These are phyloP conservation scores for Gymnobelideus leadbeateri DNA, from an alignment of 2,113 vertebrate genomes.

Conservation along the genomic window DNA sequence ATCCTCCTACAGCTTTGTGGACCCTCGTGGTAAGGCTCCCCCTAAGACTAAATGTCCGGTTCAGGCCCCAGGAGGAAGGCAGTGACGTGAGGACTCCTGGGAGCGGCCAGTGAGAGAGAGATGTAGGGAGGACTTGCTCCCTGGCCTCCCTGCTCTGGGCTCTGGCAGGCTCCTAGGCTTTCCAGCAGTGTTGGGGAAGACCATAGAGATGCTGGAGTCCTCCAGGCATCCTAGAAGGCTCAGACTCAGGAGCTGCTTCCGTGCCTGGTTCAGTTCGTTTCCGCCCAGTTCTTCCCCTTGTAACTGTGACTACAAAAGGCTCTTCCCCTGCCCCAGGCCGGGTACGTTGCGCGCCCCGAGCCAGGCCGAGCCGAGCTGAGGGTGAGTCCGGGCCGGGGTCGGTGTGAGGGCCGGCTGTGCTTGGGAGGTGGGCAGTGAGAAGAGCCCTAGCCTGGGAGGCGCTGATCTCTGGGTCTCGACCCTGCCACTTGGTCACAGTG, in stretches of 20 bases:
- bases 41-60: too few species aligned
- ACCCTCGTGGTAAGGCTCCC: too few species aligned
- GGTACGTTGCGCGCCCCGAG: neutral
- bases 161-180: neutral
- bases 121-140: too few species aligned
- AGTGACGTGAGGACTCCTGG: too few species aligned
- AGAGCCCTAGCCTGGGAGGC: neutral
- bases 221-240: neutral
- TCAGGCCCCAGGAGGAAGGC: too few species aligned
- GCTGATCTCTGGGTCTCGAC: neutral
- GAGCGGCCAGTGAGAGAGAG: too few species aligned
- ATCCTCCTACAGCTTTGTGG: too few species aligned
- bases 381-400: neutral
- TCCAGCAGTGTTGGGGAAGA: neutral
- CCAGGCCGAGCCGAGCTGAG: neutral
- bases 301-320: neutral
- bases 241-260: neutral
- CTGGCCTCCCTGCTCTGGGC: too few species aligned
- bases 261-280: neutral
- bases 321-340: neutral
- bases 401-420: neutral
- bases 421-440: neutral
- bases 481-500: neutral
- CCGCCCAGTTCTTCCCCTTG: neutral
- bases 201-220: neutral